Conservation (phyloP, 2,797 vertebrate genomes). For the Lophius americanus region DNA sequence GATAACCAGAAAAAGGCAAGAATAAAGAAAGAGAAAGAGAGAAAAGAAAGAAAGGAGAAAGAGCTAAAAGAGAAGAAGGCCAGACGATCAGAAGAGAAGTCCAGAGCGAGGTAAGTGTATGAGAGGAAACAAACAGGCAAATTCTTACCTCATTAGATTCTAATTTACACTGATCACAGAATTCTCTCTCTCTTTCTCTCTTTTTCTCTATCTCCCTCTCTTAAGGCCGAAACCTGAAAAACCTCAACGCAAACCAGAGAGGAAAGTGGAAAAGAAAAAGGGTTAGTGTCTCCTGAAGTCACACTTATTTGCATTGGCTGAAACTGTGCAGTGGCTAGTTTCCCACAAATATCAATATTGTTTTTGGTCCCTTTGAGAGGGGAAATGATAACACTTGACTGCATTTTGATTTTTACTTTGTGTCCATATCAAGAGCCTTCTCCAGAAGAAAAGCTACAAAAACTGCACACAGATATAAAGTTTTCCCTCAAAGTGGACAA, state of each 20-base stretch:
- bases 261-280: slow-evolving; percentile 92
- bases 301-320: background rate
- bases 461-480: slow-evolving; percentile 96
- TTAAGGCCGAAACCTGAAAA: slow-evolving; percentile 88
- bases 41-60: slow-evolving; percentile 88
- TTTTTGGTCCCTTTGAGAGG: background rate
- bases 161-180: slow-evolving; percentile 36
- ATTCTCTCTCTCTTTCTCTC: slow-evolving; percentile 13
- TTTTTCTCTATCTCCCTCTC: slow-evolving; percentile 13
- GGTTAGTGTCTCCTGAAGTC: slow-evolving; percentile 76
- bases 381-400: background rate
- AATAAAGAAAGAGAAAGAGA: slow-evolving; percentile 83
- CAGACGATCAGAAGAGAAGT: slow-evolving; percentile 85
- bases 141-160: slow-evolving; percentile 36
- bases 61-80: slow-evolving; percentile 84
- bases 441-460: slow-evolving; percentile 93
- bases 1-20: slow-evolving; percentile 81
- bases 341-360: background rate
- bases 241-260: slow-evolving; percentile 86
- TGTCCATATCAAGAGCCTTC: slow-evolving; percentile 85
- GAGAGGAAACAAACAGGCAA: slow-evolving; percentile 4
- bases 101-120: slow-evolving; percentile 84
- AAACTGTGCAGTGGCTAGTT: background rate
- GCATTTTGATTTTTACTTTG: background rate
- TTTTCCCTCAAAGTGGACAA: slow-evolving; percentile 98